Evolutionary conservation across 2,797 vertebrate species (phyloP).

Genomic region (Gallinago nigripennis): DNA sequence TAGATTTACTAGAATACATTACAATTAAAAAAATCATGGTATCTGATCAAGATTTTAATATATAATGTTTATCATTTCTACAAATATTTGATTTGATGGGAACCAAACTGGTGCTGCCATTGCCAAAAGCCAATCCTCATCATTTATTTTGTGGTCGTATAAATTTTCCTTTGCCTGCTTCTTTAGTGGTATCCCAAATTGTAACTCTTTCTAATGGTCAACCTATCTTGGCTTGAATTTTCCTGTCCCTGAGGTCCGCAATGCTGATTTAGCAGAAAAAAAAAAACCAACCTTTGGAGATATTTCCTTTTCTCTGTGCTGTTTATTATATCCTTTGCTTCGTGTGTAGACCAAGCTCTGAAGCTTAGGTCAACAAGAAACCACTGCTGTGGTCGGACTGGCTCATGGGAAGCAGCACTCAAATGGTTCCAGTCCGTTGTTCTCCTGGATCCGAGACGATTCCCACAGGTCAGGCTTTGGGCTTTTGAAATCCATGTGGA

Average conservation of each 20-base stretch:
- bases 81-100: constrained; percentile 42
- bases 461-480: constrained; percentile 17
- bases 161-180: constrained; percentile 44
- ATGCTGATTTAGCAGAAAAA: constrained; percentile 64
- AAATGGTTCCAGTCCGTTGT: not conserved
- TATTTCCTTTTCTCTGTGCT: constrained; percentile 43
- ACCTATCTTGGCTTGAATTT: constrained; percentile 35
- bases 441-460: not conserved
- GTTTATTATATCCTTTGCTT: constrained; percentile 61
- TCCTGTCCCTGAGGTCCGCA: constrained; percentile 37
- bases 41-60: not conserved
- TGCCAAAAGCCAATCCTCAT: constrained; percentile 5
- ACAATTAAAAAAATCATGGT: not conserved
- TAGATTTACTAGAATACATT: not conserved
- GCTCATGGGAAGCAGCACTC: constrained; percentile 43
- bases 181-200: constrained; percentile 59
- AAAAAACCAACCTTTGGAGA: constrained; percentile 18
- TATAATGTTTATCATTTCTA: not conserved
- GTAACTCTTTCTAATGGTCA: constrained; percentile 18
- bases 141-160: constrained; percentile 39
- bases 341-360: not conserved
- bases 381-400: not conserved
- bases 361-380: constrained; percentile 48
- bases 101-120: not conserved
- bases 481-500: not conserved